A percentile compares a stretch with the other conserved stretches of the same genome.
These are phyloP conservation scores for Reticulitermes lucifugus DNA, from an alignment of 2,888 invertebrate genomes.

Conservation along the genomic window DNA sequence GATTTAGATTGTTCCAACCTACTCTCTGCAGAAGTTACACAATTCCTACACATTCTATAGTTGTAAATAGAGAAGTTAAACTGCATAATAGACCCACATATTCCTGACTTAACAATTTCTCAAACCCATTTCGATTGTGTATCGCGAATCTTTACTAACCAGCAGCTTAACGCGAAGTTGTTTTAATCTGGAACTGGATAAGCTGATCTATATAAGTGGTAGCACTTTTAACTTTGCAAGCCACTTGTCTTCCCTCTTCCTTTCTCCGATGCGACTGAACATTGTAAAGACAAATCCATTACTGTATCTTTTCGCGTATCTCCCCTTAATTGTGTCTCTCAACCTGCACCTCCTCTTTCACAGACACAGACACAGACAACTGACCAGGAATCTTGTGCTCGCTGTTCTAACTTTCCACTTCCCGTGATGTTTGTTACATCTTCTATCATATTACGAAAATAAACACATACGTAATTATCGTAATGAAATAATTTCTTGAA, in stretches of 20 bases:
- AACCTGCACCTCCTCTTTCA: background rate
- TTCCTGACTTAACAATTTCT: conserved; percentile 11
- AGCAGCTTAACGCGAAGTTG: conserved; percentile 10
- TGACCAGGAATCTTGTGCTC: too few species aligned
- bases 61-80: conserved; percentile 20
- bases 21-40: background rate
- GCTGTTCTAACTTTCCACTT: too few species aligned
- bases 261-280: background rate
- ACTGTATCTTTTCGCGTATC: conserved; percentile 39
- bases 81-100: conserved; percentile 20
- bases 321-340: background rate
- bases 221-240: background rate
- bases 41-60: background rate
- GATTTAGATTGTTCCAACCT: background rate
- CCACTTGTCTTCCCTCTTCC: background rate
- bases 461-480: too few species aligned
- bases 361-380: background rate
- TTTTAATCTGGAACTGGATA: conserved; percentile 24
- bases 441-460: too few species aligned
- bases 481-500: too few species aligned
- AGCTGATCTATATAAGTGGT: conserved; percentile 26
- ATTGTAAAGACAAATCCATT: conserved; percentile 38
- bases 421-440: too few species aligned
- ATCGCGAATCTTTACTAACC: background rate
- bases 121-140: conserved; percentile 21